Base-by-base conservation (phyloP, 2,797 vertebrate species). In the Bradypodion ventrale region DNA sequence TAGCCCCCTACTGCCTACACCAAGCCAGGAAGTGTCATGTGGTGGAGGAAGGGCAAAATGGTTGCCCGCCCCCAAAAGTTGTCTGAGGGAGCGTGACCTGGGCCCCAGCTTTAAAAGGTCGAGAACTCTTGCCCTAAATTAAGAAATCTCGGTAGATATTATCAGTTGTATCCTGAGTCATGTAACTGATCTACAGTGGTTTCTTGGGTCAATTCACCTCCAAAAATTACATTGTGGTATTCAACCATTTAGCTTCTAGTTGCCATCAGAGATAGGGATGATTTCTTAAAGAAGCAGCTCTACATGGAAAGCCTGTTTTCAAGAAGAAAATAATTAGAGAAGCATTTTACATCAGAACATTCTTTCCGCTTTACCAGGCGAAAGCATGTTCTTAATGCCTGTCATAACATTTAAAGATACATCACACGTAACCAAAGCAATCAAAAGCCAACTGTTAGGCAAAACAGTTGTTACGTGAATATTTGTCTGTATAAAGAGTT, bases 211-310 rank as follows among this genome's bases (percentile, higher is more conserved):
- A n/a, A n/a, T n/a, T n/a, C n/a, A n/a, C n/a, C n/a, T n/a, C n/a
- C n/a, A n/a, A n/a, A n/a, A n/a, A n/a, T n/a, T n/a, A 75, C 80
- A 49, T 60, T 60, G 27, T 7, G 40, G 19, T 2, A 10, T 40
- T 76, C 21, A 49, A 4, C 49, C 52, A 4, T 84, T 91, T 83
- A 49, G 21, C 0, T 4, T 66, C 49, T 6, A 69, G n/a, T 0
- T 86, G 59, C 91, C 91, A 84, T 91, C 89, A 94, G 92, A 93
- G 88, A 92, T 91, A 94, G 90, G 84, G 72, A 83, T 75, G 69
- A 40, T 80, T 84, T 23, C 77, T 21, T 19, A 37, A 78, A 46
- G 16, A 32, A 44, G 59, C 37, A 78, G 80, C 0, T 46, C 1
- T 0, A 0, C 1, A 63, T 7, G 25, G 63, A 13, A 42, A 75